Conservation (phyloP, 2,797 vertebrate species). For the Onychomys torridus region DNA sequence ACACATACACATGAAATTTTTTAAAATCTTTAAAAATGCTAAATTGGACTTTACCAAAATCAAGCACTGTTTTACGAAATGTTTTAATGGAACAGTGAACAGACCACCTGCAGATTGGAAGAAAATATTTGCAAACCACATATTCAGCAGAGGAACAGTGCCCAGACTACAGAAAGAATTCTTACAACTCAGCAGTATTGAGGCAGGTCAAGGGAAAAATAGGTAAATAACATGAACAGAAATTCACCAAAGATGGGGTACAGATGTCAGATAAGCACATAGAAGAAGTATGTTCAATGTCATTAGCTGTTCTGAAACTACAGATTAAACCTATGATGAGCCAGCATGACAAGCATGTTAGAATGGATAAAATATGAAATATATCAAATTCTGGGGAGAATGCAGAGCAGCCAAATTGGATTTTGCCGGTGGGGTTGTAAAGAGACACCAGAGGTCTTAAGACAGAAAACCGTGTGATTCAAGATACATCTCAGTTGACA, state of each 20-base stretch:
- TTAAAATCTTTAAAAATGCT: background rate
- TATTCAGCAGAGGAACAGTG: constrained; percentile 30
- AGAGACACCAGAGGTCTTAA: background rate
- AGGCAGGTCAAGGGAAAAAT: background rate
- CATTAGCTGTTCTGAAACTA: background rate
- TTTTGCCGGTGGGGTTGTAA: background rate
- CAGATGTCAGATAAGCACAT: background rate
- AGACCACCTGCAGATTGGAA: background rate
- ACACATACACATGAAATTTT: background rate
- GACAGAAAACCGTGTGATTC: background rate
- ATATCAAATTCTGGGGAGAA: background rate
- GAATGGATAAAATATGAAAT: background rate
- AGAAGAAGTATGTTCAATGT: constrained; percentile 25
- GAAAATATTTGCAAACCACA: constrained; percentile 26
- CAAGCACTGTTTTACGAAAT: constrained; percentile 13
- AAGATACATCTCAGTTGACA: background rate
- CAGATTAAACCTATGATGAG: background rate
- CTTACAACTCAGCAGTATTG: background rate
- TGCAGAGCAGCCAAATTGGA: background rate
- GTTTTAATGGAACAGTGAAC: background rate
- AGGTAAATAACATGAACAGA: background rate
- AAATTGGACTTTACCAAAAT: constrained; percentile 14
- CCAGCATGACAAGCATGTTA: background rate
- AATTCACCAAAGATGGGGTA: background rate
- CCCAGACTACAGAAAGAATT: constrained; percentile 28